phyloP scores from a whole-genome alignment of 1,140 invertebrate genomes.

The Patella vulgata region DNA sequence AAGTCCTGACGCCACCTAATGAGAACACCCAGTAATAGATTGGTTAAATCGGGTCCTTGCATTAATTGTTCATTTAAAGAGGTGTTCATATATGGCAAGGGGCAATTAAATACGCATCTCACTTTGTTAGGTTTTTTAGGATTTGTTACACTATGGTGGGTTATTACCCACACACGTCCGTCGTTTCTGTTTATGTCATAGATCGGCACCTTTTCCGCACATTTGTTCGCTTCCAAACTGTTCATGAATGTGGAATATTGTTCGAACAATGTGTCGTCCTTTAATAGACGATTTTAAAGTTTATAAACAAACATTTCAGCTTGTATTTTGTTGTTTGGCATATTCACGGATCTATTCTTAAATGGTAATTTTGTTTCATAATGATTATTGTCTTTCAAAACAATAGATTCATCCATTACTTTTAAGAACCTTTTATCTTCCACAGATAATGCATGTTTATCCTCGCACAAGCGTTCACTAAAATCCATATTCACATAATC shows the following conservation, averaged over 20 bases:
- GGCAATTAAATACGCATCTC: no score
- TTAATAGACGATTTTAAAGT: conserved; percentile 6
- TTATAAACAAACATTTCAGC: conserved; percentile 14
- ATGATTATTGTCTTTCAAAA: no score
- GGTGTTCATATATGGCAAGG: conserved; percentile 22
- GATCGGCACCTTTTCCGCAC: conserved; percentile 19
- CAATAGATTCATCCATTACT: no score
- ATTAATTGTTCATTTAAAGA: conserved; percentile 47
- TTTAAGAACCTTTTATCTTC: no score
- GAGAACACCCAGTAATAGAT: conserved; percentile 40
- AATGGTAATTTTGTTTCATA: conserved; percentile 31
- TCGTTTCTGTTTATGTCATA: conserved; percentile 6
- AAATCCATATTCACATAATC: no score
- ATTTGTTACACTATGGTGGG: conserved; percentile 45
- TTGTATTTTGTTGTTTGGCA: conserved; percentile 18
- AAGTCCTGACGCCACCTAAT: conserved; percentile 39
- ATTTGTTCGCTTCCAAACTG: conserved; percentile 8
- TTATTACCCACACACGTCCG: conserved; percentile 36
- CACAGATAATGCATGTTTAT: no score
- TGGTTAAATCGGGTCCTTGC: conserved; percentile 44
- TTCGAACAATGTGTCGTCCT: conserved; percentile 1
- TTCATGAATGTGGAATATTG: conserved; percentile 9
- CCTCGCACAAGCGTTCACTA: no score
- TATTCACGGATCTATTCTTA: background rate
- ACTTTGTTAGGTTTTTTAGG: no score